Conservation (phyloP, 2,797 vertebrate genomes). For the Eulemur coronatus region DNA sequence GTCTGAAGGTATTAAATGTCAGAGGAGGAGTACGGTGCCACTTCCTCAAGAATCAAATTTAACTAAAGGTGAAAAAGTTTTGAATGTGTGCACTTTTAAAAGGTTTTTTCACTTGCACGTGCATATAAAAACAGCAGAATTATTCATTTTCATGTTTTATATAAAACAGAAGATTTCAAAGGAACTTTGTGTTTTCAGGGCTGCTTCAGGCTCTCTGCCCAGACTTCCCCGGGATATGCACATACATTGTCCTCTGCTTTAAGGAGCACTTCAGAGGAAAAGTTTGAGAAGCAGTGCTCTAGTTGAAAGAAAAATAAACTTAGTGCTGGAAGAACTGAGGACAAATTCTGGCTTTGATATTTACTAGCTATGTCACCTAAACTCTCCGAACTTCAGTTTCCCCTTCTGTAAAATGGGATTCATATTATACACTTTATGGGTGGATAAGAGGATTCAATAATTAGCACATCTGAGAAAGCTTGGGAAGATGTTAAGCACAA, state of each 20-base stretch:
- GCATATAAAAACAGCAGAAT: constrained; percentile 74
- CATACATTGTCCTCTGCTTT: constrained; percentile 50
- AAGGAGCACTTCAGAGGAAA: constrained; percentile 73
- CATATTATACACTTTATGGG: not conserved
- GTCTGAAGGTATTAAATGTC: not conserved
- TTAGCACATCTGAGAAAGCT: not conserved
- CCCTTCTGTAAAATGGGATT: not conserved
- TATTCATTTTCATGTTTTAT: constrained; percentile 76
- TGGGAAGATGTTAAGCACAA: not conserved
- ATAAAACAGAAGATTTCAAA: constrained; percentile 78
- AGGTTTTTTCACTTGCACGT: constrained; percentile 56
- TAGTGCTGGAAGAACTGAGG: constrained; percentile 50
- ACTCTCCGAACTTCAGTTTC: constrained; percentile 30
- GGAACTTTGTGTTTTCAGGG: constrained; percentile 75
- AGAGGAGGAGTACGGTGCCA: not conserved
- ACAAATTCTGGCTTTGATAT: constrained; percentile 52
- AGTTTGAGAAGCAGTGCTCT: constrained; percentile 54
- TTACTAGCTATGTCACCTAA: not conserved
- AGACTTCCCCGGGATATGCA: constrained; percentile 55
- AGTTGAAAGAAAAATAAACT: constrained; percentile 71
- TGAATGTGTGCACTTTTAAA: constrained; percentile 48
- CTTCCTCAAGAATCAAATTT: constrained; percentile 40
- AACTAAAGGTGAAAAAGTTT: constrained; percentile 75
- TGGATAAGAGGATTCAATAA: not conserved
- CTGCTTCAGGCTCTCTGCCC: constrained; percentile 72